Evolutionary conservation across 1,140 invertebrate species (phyloP), one percentile per base, ranked within the genome.

Genomic region (Nixonia krombeini): DNA sequence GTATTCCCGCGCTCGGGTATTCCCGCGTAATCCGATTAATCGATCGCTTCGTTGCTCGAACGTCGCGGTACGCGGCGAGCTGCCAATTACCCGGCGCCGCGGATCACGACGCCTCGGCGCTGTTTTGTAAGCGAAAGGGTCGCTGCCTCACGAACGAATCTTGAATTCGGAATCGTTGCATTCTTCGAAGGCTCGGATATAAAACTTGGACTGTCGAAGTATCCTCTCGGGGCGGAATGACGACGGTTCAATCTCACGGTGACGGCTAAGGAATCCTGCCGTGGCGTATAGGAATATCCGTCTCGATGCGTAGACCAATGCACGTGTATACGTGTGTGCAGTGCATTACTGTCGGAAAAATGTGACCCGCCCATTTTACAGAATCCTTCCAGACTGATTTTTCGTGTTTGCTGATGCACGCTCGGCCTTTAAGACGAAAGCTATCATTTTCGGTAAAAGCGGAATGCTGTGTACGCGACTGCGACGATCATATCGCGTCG

Each of bases 241-340:
- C 72, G 74, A 78, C 79, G 78, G 72, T 81, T 80, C 79, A 81
- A 83, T 81, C 78, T 75, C 66, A 56, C 40, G 70, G 73, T 62
- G 74, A 80, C 71, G 76, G 72, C 74, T 52, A 41, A 28, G 67
- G 63, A 82, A 82, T 81, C 78, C 78, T 79, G 72, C 63, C 55
- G 52, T 21, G 65, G n/a, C n/a, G 72, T 76, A 76, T 74, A 67
- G 65, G 49, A 63, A 65, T 73, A 52, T 55, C 69, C 61, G 53
- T 53, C 63, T 61, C 47, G 12, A 26, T 15, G 42, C 41, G 25
- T 40, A 15, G 46, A 66, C 46, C 47, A 12, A 26, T 15, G 42
- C 41, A 29, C 40, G 21, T 52, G 58, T 51, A 40, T 46, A 46
- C 52, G 41, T 25, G 40, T 46, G 18, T 37, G 29, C 42, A 63